Percentiles rank a stretch among this genome's conserved stretches.
phyloP scores from a whole-genome alignment of 2,797 vertebrate species.

The Centropyge bicolor region DNA sequence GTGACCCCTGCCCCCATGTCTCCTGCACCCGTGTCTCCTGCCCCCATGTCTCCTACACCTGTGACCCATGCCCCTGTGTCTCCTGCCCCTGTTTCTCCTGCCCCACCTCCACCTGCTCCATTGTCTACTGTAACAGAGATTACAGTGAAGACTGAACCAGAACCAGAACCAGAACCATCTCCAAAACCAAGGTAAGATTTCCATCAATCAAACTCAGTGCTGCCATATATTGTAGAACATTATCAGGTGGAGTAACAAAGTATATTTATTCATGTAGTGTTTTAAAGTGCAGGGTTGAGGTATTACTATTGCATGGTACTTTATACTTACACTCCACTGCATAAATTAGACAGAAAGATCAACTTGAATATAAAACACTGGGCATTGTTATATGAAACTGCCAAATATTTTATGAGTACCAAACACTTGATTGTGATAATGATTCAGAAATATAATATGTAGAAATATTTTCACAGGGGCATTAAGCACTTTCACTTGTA shows the following conservation, averaged over 20 bases:
- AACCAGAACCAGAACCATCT: conserved; percentile 21
- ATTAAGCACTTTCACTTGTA: neutral
- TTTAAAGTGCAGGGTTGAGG: neutral
- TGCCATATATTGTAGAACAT: neutral
- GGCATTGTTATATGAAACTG: neutral
- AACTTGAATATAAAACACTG: neutral
- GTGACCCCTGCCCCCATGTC: neutral
- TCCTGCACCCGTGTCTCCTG: neutral
- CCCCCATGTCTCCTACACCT: neutral
- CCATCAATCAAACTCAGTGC: neutral
- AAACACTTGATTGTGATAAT: neutral
- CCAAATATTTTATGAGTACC: neutral
- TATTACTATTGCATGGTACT: neutral
- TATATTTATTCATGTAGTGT: neutral
- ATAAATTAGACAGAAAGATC: neutral
- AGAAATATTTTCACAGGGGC: conserved; percentile 2
- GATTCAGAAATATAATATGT: neutral
- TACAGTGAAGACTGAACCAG: conserved; percentile 16
- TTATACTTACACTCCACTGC: neutral
- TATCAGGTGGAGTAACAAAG: neutral
- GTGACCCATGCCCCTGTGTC: fast-evolving
- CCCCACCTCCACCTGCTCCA: neutral
- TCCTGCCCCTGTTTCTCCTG: neutral
- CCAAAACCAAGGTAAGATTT: conserved; percentile 68
- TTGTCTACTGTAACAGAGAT: conserved; percentile 12